Base-by-base conservation (phyloP, 2,888 invertebrate species). In the Clostera curtula region DNA sequence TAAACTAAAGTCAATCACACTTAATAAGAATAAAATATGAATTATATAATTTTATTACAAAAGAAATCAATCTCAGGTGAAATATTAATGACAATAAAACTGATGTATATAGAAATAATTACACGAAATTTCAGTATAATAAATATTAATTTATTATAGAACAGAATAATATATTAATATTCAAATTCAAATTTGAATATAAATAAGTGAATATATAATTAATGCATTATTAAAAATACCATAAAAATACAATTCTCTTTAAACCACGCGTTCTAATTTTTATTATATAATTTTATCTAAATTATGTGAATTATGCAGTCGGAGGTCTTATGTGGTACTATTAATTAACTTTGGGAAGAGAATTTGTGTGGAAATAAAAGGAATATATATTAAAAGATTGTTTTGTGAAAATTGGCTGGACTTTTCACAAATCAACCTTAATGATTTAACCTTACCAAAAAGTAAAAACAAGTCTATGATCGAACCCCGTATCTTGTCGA, bases 401-500 rank as follows among this genome's bases (percentile, higher is more conserved):
- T 45, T 65, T 52, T 65, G 57, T 69, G 64, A 69, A 71, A 70
- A 69, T 58, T 57, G 73, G 74, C 71, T 73, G 71, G 68, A 32
- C 45, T 56, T 68, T 68, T 66, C 70, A 70, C 64, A 64, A 56
- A 58, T 50, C 61, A 67, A 64, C 50, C 38, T 29, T 27, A 10
- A 8, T 8, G 21, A 29, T 12, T 20, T 22, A n/a, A n/a, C n/a
- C n/a, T n/a, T n/a, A n/a, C n/a, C n/a, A n/a, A n/a, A n/a, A n/a
- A n/a, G n/a, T n/a, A n/a, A n/a, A n/a, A n/a, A n/a, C n/a, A n/a
- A n/a, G n/a, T n/a, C n/a, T n/a, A n/a, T n/a, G n/a, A n/a, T n/a
- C n/a, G n/a, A n/a, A n/a, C n/a, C n/a, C n/a, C n/a, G n/a, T n/a
- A n/a, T n/a, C n/a, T n/a, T n/a, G n/a, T n/a, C n/a, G n/a, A n/a